Conservation (phyloP, 2,113 vertebrate species). For the Periophthalmodon schlosseri region DNA sequence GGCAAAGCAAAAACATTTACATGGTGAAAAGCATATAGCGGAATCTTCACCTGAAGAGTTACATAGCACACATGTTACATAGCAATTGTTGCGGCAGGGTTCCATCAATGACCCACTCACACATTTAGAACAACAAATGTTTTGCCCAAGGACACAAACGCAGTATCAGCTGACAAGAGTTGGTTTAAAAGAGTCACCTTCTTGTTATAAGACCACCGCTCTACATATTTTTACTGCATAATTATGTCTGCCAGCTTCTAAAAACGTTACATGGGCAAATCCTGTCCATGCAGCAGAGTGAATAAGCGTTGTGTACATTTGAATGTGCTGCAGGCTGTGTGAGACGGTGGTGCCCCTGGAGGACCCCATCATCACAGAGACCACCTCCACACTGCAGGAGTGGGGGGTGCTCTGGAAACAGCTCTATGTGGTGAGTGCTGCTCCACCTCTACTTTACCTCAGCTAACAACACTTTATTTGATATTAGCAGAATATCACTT, state of each 20-base stretch:
- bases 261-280: not conserved
- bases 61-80: no score
- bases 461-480: not conserved
- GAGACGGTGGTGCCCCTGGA: conserved; percentile 95
- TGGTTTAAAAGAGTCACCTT: not conserved
- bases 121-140: no score
- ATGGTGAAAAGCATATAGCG: no score
- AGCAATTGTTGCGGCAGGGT: no score
- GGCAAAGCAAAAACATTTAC: no score
- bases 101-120: no score
- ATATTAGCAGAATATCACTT: not conserved
- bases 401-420: conserved; percentile 97
- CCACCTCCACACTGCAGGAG: conserved; percentile 94
- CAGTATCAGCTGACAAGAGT: no score
- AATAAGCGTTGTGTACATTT: conserved; percentile 15
- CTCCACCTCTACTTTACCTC: conserved; percentile 8
- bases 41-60: no score
- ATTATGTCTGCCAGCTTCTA: not conserved
- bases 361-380: conserved; percentile 95
- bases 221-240: not conserved
- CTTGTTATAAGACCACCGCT: not conserved
- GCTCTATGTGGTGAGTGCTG: conserved; percentile 90
- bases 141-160: not conserved
- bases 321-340: conserved; percentile 80
- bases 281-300: not conserved